Base-by-base conservation (phyloP, 2,888 invertebrate genomes). In the Callyntrura sp. region DNA sequence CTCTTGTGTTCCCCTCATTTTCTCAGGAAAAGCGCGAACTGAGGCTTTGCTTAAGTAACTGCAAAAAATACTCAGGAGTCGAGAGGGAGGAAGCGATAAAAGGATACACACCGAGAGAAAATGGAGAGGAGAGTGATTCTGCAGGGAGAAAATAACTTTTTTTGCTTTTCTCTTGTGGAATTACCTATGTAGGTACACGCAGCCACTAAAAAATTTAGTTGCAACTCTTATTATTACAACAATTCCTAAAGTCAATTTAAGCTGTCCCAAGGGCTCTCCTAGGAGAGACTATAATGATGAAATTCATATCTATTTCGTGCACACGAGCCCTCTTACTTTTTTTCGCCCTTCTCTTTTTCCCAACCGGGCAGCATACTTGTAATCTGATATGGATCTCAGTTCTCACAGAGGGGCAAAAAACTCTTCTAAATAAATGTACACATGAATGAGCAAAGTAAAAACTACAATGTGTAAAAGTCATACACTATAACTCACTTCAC, bases 161-260 rank as follows among this genome's bases (percentile, higher is more conserved):
- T 45, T 11, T 62, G 62, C 25, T 45, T 62, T 83, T 83, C 43
- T 83, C 62, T 73, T 43, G 57, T 28, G 28, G 85, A 85, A 85
- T 85, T 85, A n/a, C n/a, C n/a, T n/a, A n/a, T n/a, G n/a, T n/a
- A 73, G 45, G 25, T 48, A 14, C 78, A 78, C 14, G n/a, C n/a
- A n/a, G n/a, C n/a, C 28, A 60, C 81, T 60, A 79, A 60, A 79
- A 60, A n/a, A n/a, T n/a, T n/a, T n/a, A n/a, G n/a, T n/a, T n/a
- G n/a, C n/a, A n/a, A 60, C 57, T 43, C 79, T 87, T 87, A n/a
- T n/a, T n/a, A 87, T 81, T 87, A 79, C 60, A 81, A 43, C 17
- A 68, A 45, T 70, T 87, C 68, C 87, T 57, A 87, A 85, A 87
- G 87, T 87, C 87, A 87, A 87, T 87, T 87, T 87, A 87, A 87